phyloP scores from a whole-genome alignment of 2,797 vertebrate species.

The Hipposideros larvatus region DNA sequence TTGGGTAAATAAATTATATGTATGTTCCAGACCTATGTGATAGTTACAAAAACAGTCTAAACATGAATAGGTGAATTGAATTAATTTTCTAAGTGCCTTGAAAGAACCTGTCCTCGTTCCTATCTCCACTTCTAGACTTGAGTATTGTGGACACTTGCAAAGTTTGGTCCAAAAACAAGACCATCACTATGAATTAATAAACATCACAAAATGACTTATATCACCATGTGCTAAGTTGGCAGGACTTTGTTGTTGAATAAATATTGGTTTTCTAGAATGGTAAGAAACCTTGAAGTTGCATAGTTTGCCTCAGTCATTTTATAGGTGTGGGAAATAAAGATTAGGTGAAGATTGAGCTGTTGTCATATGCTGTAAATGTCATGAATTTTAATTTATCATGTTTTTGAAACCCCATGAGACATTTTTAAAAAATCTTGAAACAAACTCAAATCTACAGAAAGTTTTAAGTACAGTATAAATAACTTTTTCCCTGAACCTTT shows the following conservation, averaged over 20 bases:
- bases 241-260: not conserved
- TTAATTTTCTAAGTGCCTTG: not conserved
- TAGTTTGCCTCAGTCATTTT: not conserved
- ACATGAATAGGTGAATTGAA: not conserved
- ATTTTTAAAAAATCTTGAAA: not conserved
- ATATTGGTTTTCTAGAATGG: conserved; percentile 14
- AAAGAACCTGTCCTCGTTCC: not conserved
- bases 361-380: not conserved
- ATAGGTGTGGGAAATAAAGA: not conserved
- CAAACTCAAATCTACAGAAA: not conserved
- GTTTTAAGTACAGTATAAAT: not conserved
- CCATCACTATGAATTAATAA: conserved; percentile 20
- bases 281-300: not conserved
- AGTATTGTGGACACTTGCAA: conserved; percentile 33
- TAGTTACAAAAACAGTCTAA: conserved; percentile 27
- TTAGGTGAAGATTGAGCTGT: not conserved
- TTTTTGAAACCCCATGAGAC: not conserved
- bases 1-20: not conserved
- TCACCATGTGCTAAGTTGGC: not conserved
- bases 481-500: not conserved
- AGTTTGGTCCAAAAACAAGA: conserved; percentile 32
- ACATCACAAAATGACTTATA: conserved; percentile 5
- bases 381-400: conserved; percentile 21
- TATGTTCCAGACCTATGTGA: not conserved
- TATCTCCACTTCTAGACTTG: not conserved